A percentile compares a stretch with the other conserved stretches of the same genome.
These are phyloP conservation scores for Carpatolechia fugitivella DNA, from an alignment of 2,888 invertebrate genomes.

Conservation along the genomic window DNA sequence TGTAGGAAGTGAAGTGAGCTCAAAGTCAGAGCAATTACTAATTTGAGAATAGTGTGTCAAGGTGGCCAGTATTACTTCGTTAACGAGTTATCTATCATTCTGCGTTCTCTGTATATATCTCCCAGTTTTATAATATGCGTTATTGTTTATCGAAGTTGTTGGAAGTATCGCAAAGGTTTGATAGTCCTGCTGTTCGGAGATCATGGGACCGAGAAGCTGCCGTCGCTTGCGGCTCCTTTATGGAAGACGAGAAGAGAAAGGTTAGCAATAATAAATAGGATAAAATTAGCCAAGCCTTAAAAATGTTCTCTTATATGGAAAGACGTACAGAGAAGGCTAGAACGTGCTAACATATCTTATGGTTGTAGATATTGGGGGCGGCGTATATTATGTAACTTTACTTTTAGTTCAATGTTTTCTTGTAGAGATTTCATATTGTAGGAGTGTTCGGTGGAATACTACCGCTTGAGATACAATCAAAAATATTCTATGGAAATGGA, in stretches of 20 bases:
- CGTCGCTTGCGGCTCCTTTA: constrained; percentile 38
- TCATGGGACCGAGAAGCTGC: neutral
- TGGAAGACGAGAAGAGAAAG: constrained; percentile 38
- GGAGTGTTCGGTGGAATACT: constrained; percentile 64
- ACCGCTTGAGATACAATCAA: constrained; percentile 34
- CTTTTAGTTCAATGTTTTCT: constrained; percentile 74
- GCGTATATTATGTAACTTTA: constrained; percentile 58
- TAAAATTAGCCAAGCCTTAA: constrained; percentile 57
- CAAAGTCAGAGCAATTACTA: constrained; percentile 19
- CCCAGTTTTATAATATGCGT: constrained; percentile 33
- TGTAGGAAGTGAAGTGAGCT: constrained; percentile 14
- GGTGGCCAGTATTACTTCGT: constrained; percentile 41
- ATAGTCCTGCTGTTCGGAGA: constrained; percentile 25
- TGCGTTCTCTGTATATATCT: constrained; percentile 48
- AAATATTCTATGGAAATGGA: constrained; percentile 35
- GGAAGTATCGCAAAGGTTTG: constrained; percentile 19
- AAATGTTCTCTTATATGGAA: constrained; percentile 41
- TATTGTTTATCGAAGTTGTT: constrained; percentile 34
- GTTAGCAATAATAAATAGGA: constrained; percentile 64
- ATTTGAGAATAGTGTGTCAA: constrained; percentile 40
- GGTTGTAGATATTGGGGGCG: constrained; percentile 55
- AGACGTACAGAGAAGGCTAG: constrained; percentile 38
- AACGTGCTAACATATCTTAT: constrained; percentile 72
- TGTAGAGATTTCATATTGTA: constrained; percentile 71
- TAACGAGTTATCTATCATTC: constrained; percentile 34